phyloP scores from a whole-genome alignment of 2,797 vertebrate genomes.

The Furcifer pardalis region DNA sequence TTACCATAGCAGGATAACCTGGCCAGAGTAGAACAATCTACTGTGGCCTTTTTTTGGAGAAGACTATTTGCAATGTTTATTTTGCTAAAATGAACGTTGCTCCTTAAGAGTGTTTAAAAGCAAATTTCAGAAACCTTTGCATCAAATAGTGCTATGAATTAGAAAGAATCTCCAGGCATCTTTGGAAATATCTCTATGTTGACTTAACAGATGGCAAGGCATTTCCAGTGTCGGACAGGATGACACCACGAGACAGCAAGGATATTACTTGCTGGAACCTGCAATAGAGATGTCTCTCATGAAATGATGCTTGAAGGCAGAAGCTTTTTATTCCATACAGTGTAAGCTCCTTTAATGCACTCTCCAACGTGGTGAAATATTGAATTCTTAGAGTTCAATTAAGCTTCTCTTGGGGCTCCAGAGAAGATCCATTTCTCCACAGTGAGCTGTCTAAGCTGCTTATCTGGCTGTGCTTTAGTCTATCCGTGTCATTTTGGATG shows the following conservation, averaged over 20 bases:
- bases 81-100: neutral
- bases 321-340: slow-evolving; percentile 17
- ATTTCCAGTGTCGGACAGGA: neutral
- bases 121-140: neutral
- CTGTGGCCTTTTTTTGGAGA: no score
- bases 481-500: slow-evolving; percentile 11
- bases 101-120: neutral
- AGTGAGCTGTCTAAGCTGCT: slow-evolving; percentile 27
- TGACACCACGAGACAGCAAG: neutral
- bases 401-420: slow-evolving; percentile 24
- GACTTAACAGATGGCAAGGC: neutral
- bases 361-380: slow-evolving; percentile 15
- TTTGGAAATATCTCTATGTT: neutral
- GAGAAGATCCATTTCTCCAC: slow-evolving; percentile 25
- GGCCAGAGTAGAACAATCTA: no score
- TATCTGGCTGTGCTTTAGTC: slow-evolving; percentile 30
- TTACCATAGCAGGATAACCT: no score
- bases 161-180: neutral
- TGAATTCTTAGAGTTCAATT: slow-evolving; percentile 25
- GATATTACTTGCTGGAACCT: neutral
- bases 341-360: slow-evolving; percentile 31
- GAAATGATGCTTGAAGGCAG: slow-evolving; percentile 18
- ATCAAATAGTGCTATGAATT: neutral
- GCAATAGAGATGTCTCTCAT: slow-evolving; percentile 9
- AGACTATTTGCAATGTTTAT: neutral